phyloP scores from a whole-genome alignment of 2,888 invertebrate genomes.

The Zygaena filipendulae region DNA sequence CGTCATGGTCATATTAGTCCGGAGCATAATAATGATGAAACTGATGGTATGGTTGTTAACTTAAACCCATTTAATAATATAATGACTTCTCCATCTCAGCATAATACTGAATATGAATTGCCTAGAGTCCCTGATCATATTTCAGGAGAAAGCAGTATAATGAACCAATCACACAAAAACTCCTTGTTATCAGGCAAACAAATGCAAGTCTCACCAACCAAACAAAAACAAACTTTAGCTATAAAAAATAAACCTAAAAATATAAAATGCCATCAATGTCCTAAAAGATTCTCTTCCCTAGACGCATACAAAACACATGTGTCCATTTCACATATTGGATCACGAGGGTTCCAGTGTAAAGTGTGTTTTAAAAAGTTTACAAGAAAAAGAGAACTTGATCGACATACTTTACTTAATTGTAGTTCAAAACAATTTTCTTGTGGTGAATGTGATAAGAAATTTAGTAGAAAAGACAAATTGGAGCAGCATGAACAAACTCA shows the following conservation, averaged over 20 bases:
- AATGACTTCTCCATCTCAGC: slow-evolving; percentile 47
- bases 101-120: slow-evolving; percentile 47
- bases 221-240: slow-evolving; percentile 29
- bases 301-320: slow-evolving; percentile 66
- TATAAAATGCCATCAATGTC: slow-evolving; percentile 63
- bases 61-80: slow-evolving; percentile 69
- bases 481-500: slow-evolving; percentile 75
- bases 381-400: slow-evolving; percentile 75
- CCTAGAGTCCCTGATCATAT: slow-evolving; percentile 64
- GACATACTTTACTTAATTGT: slow-evolving; percentile 74
- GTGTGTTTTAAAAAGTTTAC: slow-evolving; percentile 76
- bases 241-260: slow-evolving; percentile 58
- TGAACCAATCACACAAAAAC: slow-evolving; percentile 43
- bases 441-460: slow-evolving; percentile 73
- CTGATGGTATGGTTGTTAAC: slow-evolving; percentile 69
- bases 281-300: slow-evolving; percentile 57
- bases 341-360: slow-evolving; percentile 71
- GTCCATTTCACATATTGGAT: slow-evolving; percentile 57
- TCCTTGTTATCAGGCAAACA: slow-evolving; percentile 33
- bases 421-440: slow-evolving; percentile 77
- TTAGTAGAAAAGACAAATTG: slow-evolving; percentile 76
- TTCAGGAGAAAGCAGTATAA: slow-evolving; percentile 55
- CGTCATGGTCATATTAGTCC: slow-evolving; percentile 61
- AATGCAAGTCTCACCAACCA: slow-evolving; percentile 35
- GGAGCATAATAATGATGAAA: slow-evolving; percentile 38